Evolutionary conservation across 1,140 invertebrate species (phyloP), one percentile per base, ranked within the genome.

Genomic region (Pantala flavescens): DNA sequence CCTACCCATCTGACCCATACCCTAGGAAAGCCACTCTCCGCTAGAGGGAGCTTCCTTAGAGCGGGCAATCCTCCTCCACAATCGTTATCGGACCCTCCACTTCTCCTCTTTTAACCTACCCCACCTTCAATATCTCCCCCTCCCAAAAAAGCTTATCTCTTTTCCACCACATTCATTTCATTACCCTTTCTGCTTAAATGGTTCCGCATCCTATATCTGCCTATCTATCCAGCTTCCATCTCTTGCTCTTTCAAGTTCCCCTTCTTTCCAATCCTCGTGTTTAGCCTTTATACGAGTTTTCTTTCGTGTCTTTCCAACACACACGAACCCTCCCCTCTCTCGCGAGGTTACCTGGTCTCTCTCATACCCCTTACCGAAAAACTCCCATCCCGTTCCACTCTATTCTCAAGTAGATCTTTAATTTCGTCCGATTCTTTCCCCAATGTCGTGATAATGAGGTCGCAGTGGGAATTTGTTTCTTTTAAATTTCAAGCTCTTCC

Each of bases 171-270:
- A 63, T 63, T 63, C 49, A 63, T 63, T 63, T 63, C 49, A 63
- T 63, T 63, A 63, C 49, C 49, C 49, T 63, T 63, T 63, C 49
- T 63, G 49, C 49, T 63, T 63, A 63, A 63, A 63, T 63, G 49
- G 49, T 63, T 63, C n/a, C 3, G 49, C n/a, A 63, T 16, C 49
- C 49, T 63, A 3, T 21, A 7, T 21, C 49, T 5, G 1, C 12
- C 49, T 63, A 63, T 63, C 49, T 21, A 12, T 63, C 49, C 49
- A 1, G 5, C n/a, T 63, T 63, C 49, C 12, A 16, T 63, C 49
- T 63, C 49, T 63, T 63, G 14, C 49, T 63, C 16, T 63, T 21
- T 63, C 49, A 19, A 36, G 16, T 63, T 63, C 49, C 49, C 49
- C n/a, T 21, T 63, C 49, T 63, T 21, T 63, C n/a, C 49, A 16